These are phyloP conservation scores for Eudyptes chrysolophus DNA, from an alignment of 2,113 vertebrate genomes.

Conservation along the genomic window DNA sequence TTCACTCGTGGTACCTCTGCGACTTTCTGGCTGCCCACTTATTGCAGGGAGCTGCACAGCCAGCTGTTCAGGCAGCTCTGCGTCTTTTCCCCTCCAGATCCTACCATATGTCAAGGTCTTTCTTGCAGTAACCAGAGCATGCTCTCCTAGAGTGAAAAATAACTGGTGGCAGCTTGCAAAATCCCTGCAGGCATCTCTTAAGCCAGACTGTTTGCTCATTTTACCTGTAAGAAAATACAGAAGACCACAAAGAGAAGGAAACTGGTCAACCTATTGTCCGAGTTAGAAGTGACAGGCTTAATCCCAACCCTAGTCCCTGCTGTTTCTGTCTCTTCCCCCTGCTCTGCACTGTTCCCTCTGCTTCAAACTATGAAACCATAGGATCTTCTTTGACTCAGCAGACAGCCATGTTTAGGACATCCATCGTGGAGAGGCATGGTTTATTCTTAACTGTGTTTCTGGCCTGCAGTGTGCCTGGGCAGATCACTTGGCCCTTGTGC, in stretches of 20 bases:
- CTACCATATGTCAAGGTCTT: background rate
- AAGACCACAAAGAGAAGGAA: background rate
- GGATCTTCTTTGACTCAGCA: background rate
- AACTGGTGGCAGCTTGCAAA: background rate
- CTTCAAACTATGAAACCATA: background rate
- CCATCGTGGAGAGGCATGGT: background rate
- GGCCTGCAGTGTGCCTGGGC: background rate
- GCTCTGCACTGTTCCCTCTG: background rate
- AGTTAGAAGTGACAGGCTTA: background rate
- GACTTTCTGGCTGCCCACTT: background rate
- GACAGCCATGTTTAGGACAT: background rate
- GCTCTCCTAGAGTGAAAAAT: background rate
- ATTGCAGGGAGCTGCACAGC: background rate
- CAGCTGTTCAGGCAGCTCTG: background rate
- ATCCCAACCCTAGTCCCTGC: background rate
- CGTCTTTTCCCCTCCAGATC: background rate
- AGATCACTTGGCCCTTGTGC: background rate
- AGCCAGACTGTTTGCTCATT: background rate
- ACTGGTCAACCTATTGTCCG: background rate
- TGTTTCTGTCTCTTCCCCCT: background rate
- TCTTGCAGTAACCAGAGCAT: background rate
- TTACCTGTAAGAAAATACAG: background rate
- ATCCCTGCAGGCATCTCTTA: background rate
- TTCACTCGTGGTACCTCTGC: accelerated
- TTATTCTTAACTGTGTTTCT: background rate